Evolutionary conservation across 2,888 invertebrate genomes (phyloP), one percentile per base, ranked within the genome.

Genomic region (Balanococcus diminutus): DNA sequence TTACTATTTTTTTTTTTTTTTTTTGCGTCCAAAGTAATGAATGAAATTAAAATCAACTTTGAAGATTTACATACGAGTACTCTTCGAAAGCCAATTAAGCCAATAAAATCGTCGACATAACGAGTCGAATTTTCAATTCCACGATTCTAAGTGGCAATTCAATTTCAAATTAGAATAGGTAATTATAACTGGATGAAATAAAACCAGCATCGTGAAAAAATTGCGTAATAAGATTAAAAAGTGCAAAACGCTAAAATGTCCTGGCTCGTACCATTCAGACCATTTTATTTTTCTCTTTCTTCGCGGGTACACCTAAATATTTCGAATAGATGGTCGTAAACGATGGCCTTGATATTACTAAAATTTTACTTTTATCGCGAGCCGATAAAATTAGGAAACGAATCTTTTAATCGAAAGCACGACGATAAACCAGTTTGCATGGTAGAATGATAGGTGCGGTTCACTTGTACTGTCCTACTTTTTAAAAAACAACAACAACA

Each of bases 391-490:
- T 75, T 75, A 31, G 75, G 51, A 51, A 51, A 75, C n/a, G 32
- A 75, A 75, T 32, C 25, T 25, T 67, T 28, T 28, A 28, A 28
- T 67, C 25, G 61, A 67, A 67, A 67, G 61, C 11, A 32, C 75
- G 11, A 16, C 28, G 11, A 67, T 31, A 67, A 75, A 75, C 75
- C 75, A 75, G 75, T 75, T 75, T 32, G 75, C 31, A 75, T 32
- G 75, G 31, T 75, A 31, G 61, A 67, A 75, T 75, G 32, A 75
- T 75, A 75, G 75, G 75, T 75, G 75, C 75, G 32, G 75, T 75
- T 75, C 75, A 75, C 75, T 75, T 32, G 75, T 32, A 75, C 32
- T 75, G 75, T 75, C 75, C 75, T 75, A 75, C 75, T 75, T 75
- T 14, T 75, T 16, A 19, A 19, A n/a, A n/a, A 51, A 51, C n/a